A percentile compares a stretch with the other conserved stretches of the same genome.
phyloP scores from a whole-genome alignment of 2,888 invertebrate genomes.

The Cosmopolites sordidus region DNA sequence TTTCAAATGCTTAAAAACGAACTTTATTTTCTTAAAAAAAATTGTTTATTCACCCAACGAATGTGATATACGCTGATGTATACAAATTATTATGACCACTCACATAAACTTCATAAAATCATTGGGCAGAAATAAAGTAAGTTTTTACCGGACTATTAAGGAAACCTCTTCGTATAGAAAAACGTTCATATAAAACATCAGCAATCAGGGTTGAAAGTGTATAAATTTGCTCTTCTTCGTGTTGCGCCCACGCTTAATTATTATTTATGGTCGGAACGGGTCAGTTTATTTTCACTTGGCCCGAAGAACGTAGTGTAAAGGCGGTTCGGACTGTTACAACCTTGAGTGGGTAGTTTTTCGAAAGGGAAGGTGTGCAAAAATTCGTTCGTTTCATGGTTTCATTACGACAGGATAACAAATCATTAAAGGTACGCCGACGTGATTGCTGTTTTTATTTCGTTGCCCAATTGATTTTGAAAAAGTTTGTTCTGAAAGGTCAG shows the following conservation, averaged over 20 bases:
- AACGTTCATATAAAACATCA: conserved; percentile 5
- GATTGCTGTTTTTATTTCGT: not conserved
- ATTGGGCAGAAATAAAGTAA: no score
- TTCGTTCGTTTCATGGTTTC: not conserved
- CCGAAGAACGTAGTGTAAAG: conserved; percentile 10
- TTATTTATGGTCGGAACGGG: conserved; percentile 15
- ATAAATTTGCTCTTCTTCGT: conserved; percentile 25
- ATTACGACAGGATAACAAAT: not conserved
- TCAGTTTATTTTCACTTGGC: conserved; percentile 18
- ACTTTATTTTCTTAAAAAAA: no score
- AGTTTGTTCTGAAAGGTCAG: no score
- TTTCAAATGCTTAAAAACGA: no score
- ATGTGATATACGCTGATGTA: no score
- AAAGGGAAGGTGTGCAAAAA: conserved; percentile 1
- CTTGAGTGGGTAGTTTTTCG: not conserved
- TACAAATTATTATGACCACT: no score
- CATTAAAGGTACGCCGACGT: not conserved
- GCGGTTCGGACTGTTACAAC: conserved; percentile 1
- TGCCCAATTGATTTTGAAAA: no score
- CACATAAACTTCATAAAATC: no score
- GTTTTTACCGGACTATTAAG: conserved; percentile 1
- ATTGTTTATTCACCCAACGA: no score
- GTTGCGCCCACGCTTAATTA: conserved; percentile 18
- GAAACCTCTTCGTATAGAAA: not conserved
- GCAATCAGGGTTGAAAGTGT: conserved; percentile 13